phyloP scores from a whole-genome alignment of 1,140 invertebrate genomes.

The Sarcophaga peregrina region DNA sequence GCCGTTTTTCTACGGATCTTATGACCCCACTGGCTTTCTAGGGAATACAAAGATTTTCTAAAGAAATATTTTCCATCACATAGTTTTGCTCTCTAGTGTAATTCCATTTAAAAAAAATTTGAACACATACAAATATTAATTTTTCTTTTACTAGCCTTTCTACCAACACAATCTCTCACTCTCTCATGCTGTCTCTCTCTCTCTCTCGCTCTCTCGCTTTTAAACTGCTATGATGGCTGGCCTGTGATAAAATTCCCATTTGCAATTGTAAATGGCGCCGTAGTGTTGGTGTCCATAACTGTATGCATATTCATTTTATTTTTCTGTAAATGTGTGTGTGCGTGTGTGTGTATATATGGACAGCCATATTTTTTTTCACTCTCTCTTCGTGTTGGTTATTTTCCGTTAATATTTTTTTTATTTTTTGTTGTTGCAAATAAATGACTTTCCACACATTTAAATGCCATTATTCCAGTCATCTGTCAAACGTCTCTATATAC shows the following conservation, averaged over 20 bases:
- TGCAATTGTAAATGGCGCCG: neutral
- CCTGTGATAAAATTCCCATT: neutral
- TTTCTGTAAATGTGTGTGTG: slow-evolving; percentile 5
- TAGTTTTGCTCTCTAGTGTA: neutral
- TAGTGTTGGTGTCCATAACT: neutral
- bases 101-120: neutral
- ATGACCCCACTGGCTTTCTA: no score
- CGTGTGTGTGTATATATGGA: neutral
- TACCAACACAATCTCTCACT: neutral
- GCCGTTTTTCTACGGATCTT: no score
- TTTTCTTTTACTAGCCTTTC: no score
- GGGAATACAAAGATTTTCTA: no score
- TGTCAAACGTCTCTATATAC: slow-evolving; percentile 31
- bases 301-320: neutral
- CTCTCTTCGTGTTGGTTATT: neutral
- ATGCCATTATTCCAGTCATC: slow-evolving; percentile 41
- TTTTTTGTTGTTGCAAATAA: slow-evolving; percentile 5
- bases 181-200: neutral
- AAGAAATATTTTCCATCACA: neutral
- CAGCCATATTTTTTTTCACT: neutral
- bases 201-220: neutral
- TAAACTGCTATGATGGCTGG: neutral
- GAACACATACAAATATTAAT: no score
- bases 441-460: slow-evolving; percentile 40
- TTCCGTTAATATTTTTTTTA: neutral